Percentiles rank a stretch among this genome's conserved stretches.
Evolutionary conservation across 2,113 vertebrate genomes (phyloP).

Genomic region (Ranitomeya imitator): DNA sequence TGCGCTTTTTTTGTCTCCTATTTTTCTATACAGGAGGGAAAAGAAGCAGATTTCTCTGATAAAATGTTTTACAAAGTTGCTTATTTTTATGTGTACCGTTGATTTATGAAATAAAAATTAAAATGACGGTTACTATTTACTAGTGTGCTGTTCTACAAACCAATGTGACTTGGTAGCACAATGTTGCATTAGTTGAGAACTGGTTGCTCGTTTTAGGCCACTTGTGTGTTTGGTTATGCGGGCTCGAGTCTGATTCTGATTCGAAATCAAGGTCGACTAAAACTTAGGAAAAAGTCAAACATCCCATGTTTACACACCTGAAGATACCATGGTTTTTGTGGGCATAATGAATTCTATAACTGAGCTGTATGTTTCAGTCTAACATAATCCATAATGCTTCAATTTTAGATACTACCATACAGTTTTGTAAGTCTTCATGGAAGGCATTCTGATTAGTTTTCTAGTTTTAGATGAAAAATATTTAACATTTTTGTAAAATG

Average conservation of each 20-base stretch:
- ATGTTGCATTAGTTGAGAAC: background rate
- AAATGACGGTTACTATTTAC: no score
- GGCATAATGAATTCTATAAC: slow-evolving; percentile 79
- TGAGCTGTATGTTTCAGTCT: slow-evolving; percentile 66
- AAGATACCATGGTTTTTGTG: slow-evolving; percentile 85
- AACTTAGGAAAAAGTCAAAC: slow-evolving; percentile 77
- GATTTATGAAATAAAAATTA: no score
- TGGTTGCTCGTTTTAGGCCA: background rate
- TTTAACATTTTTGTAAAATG: background rate
- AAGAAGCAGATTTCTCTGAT: no score
- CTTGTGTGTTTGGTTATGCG: slow-evolving; percentile 66
- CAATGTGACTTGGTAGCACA: background rate
- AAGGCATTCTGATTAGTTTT: background rate
- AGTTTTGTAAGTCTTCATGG: background rate
- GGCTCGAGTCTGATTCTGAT: slow-evolving; percentile 90
- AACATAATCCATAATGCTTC: background rate
- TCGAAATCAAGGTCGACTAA: slow-evolving; percentile 88
- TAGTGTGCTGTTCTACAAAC: no score
- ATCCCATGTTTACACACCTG: slow-evolving; percentile 96
- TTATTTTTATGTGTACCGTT: no score
- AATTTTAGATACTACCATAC: background rate
- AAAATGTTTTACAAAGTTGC: no score
- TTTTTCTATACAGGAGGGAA: no score
- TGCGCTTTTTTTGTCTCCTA: no score
- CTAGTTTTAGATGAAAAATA: background rate